Evolutionary conservation across 2,888 invertebrate genomes (phyloP).

Genomic region (Platycheirus rosarum): DNA sequence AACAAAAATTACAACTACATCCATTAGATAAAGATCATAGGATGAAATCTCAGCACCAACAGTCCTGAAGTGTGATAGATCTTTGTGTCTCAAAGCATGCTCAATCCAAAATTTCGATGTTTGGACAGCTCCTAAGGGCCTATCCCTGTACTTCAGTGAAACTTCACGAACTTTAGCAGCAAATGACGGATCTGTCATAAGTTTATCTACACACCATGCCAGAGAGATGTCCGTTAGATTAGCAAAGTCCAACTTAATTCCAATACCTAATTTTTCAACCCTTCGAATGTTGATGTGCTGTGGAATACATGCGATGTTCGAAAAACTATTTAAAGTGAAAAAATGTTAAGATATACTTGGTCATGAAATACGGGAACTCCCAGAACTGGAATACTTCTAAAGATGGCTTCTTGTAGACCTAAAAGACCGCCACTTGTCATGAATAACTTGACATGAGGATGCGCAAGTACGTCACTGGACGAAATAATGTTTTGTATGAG

Average conservation of each 20-base stretch:
- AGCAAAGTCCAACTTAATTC: conserved; percentile 77
- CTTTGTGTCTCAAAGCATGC: conserved; percentile 81
- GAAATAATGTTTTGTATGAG: conserved; percentile 83
- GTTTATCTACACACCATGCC: conserved; percentile 79
- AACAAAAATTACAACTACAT: conserved; percentile 82
- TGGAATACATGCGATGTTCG: conserved; percentile 68
- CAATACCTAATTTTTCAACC: conserved; percentile 79
- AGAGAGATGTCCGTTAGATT: conserved; percentile 80
- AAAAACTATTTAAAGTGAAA: neutral
- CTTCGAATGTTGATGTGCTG: conserved; percentile 78
- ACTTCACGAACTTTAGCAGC: conserved; percentile 78
- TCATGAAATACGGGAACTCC: conserved; percentile 82
- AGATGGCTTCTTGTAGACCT: conserved; percentile 82
- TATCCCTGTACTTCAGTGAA: conserved; percentile 81
- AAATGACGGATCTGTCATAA: conserved; percentile 80
- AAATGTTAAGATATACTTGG: conserved; percentile 76
- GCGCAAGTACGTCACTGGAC: conserved; percentile 83
- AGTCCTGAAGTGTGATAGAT: conserved; percentile 79
- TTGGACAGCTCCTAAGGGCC: conserved; percentile 81
- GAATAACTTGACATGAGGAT: conserved; percentile 82
- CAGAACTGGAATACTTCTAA: conserved; percentile 82
- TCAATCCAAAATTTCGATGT: conserved; percentile 82
- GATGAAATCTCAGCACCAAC: conserved; percentile 78
- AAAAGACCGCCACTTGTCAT: conserved; percentile 82
- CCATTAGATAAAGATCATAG: conserved; percentile 80